These are phyloP conservation scores for Pegoplata infirma DNA, from an alignment of 2,888 invertebrate genomes.

Conservation along the genomic window DNA sequence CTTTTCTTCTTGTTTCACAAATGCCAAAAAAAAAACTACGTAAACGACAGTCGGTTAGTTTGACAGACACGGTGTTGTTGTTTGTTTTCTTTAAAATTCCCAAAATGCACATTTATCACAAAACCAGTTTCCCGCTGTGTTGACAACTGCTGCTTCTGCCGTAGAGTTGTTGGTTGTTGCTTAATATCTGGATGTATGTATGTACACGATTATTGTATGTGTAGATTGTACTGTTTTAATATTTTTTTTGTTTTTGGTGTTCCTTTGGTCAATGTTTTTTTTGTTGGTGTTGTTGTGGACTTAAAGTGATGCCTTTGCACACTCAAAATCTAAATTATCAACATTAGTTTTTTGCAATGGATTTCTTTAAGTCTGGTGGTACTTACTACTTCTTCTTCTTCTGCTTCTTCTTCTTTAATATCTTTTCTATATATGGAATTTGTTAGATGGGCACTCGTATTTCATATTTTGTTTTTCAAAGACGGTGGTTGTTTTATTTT, in stretches of 20 bases:
- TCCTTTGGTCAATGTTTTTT: conserved; percentile 22
- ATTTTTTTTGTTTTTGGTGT: too few relatives aligned
- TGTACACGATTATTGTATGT: neutral
- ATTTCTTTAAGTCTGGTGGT: conserved; percentile 16
- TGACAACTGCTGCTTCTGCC: conserved; percentile 60
- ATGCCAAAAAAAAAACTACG: conserved; percentile 8
- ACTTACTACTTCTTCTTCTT: neutral
- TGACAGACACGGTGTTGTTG: conserved; percentile 29
- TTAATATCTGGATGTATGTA: neutral
- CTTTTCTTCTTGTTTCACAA: conserved; percentile 8
- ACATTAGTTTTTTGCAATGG: conserved; percentile 1
- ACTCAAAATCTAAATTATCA: conserved; percentile 13
- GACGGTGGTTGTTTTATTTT: conserved; percentile 46
- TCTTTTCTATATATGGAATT: neutral
- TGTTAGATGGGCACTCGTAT: too few relatives aligned
- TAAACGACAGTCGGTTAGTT: conserved; percentile 4
- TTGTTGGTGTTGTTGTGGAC: conserved; percentile 28
- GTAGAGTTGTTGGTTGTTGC: conserved; percentile 21
- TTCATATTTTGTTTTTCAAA: conserved; percentile 4
- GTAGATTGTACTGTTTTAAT: neutral
- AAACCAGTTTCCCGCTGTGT: conserved; percentile 66
- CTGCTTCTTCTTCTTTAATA: neutral
- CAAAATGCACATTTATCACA: conserved; percentile 62
- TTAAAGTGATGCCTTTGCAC: conserved; percentile 36
- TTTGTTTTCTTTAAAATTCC: conserved; percentile 29